phyloP scores from a whole-genome alignment of 2,888 invertebrate species.

The Mechanitis mazaeus region DNA sequence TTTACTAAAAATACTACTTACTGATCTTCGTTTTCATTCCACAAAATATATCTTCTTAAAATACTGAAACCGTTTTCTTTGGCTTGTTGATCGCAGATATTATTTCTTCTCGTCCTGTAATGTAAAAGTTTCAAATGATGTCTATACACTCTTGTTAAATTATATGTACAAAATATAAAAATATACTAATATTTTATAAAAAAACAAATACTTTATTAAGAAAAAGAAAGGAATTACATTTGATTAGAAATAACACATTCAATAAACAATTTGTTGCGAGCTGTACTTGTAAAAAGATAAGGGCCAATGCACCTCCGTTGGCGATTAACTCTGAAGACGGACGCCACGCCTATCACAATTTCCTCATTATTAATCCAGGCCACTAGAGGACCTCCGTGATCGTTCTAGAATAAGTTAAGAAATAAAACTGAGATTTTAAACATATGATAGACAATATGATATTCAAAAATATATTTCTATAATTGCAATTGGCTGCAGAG shows the following conservation, averaged over 20 bases:
- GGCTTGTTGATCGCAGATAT: slow-evolving; percentile 5
- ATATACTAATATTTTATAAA: no score
- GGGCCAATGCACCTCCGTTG: slow-evolving; percentile 43
- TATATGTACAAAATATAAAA: no score
- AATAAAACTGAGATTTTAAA: background rate
- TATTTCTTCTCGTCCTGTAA: background rate
- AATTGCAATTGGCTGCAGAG: no score
- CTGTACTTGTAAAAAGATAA: slow-evolving; percentile 48
- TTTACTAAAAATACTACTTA: background rate
- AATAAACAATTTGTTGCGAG: slow-evolving; percentile 44
- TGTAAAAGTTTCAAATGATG: no score
- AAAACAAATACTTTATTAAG: no score
- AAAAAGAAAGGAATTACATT: slow-evolving; percentile 15
- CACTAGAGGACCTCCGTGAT: slow-evolving; percentile 53
- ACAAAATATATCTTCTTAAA: background rate
- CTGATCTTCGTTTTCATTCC: background rate
- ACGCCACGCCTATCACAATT: slow-evolving; percentile 47
- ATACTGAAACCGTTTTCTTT: background rate
- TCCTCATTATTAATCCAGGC: slow-evolving; percentile 42
- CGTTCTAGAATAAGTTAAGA: slow-evolving; percentile 38
- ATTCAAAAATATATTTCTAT: no score
- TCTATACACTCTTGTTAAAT: no score
- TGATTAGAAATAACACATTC: slow-evolving; percentile 37
- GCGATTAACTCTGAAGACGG: slow-evolving; percentile 41
- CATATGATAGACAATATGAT: no score